phyloP scores from a whole-genome alignment of 2,888 invertebrate species.

The Epirrita christyi region DNA sequence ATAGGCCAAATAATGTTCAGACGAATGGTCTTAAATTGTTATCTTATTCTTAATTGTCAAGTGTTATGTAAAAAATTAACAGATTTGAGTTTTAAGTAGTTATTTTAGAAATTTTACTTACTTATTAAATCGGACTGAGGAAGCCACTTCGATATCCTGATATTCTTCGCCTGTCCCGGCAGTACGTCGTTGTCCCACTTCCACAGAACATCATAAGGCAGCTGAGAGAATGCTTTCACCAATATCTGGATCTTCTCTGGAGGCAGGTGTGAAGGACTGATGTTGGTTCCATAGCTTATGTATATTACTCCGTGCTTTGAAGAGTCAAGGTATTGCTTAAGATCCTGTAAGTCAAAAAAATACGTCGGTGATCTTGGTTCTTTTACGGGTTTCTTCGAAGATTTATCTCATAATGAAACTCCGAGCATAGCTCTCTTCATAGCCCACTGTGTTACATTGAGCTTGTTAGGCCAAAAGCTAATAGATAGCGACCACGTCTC shows the following conservation, averaged over 20 bases:
- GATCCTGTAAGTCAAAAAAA: conserved; percentile 45
- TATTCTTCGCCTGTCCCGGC: conserved; percentile 55
- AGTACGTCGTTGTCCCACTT: conserved; percentile 64
- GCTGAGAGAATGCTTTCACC: conserved; percentile 55
- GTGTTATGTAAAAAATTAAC: too few species aligned
- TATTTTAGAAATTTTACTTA: conserved; percentile 34
- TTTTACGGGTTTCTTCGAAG: too few species aligned
- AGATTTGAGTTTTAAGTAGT: too few species aligned
- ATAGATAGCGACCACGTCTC: too few species aligned
- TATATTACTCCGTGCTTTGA: conserved; percentile 69
- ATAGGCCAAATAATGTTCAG: too few species aligned
- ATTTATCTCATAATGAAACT: too few species aligned
- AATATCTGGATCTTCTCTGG: conserved; percentile 52
- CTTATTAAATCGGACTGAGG: conserved; percentile 70
- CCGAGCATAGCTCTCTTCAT: too few species aligned
- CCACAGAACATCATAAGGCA: conserved; percentile 71
- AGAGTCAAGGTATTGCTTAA: conserved; percentile 61
- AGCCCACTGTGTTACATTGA: too few species aligned
- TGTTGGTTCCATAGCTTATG: conserved; percentile 72
- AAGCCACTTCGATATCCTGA: conserved; percentile 65
- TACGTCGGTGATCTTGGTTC: too few species aligned
- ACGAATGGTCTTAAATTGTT: too few species aligned
- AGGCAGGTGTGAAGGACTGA: conserved; percentile 55
- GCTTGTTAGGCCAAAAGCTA: too few species aligned
- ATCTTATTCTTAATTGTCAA: too few species aligned